Percentiles rank a stretch among this genome's conserved stretches.
These are phyloP conservation scores for Drosophila macrothrix DNA, from an alignment of 2,888 invertebrate genomes.

Conservation along the genomic window DNA sequence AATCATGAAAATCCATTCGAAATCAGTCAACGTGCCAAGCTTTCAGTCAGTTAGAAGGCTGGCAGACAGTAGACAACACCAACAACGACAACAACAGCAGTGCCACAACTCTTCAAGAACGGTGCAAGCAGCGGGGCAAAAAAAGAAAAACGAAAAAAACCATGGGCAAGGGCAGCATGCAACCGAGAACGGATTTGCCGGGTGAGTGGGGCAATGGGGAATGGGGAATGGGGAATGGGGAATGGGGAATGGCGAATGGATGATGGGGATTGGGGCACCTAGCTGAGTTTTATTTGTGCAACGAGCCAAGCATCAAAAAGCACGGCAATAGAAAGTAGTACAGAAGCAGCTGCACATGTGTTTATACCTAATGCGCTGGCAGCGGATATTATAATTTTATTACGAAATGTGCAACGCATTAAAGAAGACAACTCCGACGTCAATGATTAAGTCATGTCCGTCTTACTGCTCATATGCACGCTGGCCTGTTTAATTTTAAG, in stretches of 20 bases:
- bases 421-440: background rate
- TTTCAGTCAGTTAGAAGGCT: conserved; percentile 76
- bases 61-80: conserved; percentile 36
- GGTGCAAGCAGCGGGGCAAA: conserved; percentile 18
- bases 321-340: conserved; percentile 57
- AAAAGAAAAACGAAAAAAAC: background rate
- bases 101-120: conserved; percentile 9
- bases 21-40: conserved; percentile 79
- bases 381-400: background rate
- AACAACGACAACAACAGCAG: conserved; percentile 15
- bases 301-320: conserved; percentile 50
- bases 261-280: conserved; percentile 10
- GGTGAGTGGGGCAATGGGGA: conserved; percentile 6
- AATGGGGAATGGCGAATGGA: background rate
- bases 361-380: conserved; percentile 4
- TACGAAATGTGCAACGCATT: conserved; percentile 4
- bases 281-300: conserved; percentile 52
- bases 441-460: background rate
- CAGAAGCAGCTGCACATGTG: conserved; percentile 29
- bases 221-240: no score
- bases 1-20: conserved; percentile 77
- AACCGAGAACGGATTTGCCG: background rate
- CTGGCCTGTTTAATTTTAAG: background rate
- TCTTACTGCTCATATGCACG: background rate
- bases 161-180: conserved; percentile 18